phyloP scores from a whole-genome alignment of 2,888 invertebrate species.

The Drosophila anomelani region DNA sequence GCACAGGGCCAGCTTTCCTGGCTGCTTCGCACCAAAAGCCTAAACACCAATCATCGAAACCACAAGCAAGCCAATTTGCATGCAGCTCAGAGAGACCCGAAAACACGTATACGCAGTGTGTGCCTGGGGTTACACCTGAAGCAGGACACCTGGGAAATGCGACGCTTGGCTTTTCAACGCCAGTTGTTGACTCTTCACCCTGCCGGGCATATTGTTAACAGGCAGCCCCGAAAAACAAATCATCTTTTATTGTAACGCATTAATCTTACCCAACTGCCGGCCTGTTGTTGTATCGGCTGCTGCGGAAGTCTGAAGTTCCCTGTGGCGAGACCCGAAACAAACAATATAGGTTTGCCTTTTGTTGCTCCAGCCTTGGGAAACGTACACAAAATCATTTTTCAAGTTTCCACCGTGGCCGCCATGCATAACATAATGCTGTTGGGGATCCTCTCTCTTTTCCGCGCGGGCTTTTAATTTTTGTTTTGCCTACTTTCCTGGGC shows the following conservation, averaged over 20 bases:
- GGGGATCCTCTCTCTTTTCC: conserved; percentile 23
- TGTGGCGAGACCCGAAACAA: conserved; percentile 13
- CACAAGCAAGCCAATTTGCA: conserved; percentile 70
- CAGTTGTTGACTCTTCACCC: conserved; percentile 73
- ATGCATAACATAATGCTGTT: conserved; percentile 40
- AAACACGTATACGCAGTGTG: conserved; percentile 43
- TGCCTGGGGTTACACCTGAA: conserved; percentile 51
- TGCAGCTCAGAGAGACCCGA: conserved; percentile 53
- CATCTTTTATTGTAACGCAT: conserved; percentile 77
- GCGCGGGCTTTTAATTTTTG: conserved; percentile 64
- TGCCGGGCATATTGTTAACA: conserved; percentile 45
- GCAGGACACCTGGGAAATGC: conserved; percentile 43
- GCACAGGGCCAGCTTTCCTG: not conserved
- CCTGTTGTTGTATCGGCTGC: conserved; percentile 29
- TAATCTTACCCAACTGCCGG: conserved; percentile 67
- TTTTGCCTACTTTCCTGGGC: conserved; percentile 60
- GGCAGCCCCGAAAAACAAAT: conserved; percentile 65
- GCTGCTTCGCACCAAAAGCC: conserved; percentile 1
- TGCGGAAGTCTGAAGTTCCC: conserved; percentile 67
- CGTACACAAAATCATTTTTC: conserved; percentile 41
- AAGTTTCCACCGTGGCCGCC: conserved; percentile 18
- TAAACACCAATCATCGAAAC: conserved; percentile 47
- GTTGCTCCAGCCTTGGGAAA: conserved; percentile 16
- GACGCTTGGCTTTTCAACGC: conserved; percentile 60
- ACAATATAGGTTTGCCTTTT: conserved; percentile 14